Evolutionary conservation across 2,888 invertebrate genomes (phyloP), one percentile per base, ranked within the genome.

Genomic region (Agrotis puta): DNA sequence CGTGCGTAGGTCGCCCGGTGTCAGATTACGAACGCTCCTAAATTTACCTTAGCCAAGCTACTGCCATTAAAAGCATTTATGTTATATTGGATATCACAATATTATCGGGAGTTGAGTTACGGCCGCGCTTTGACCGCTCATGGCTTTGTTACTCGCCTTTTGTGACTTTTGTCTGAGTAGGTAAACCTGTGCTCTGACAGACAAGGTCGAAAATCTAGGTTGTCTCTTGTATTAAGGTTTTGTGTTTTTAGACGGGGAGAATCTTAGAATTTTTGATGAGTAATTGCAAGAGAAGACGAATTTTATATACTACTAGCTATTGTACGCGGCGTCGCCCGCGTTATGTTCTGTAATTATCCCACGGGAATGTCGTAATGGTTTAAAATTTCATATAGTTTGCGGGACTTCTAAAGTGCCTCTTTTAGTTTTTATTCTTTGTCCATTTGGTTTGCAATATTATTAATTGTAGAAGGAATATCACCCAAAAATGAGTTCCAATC

Each of bases 1-100:
- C 84, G 88, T 87, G 91, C 93, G 93, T 92, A 91, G 93, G 92
- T 90, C 90, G 92, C 64, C 54, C 74, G 89, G 94, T 94, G 83
- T 95, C 92, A 75, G 74, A 87, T 95, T 93, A 84, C 94, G 90
- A 93, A 88, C 95, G 93, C 95, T 95, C 95, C 95, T 95, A 95
- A 95, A 95, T 95, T 95, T 95, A 95, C 95, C 94, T 95, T 94
- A 89, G 92, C 87, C 88, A 83, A 88, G 92, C 93, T 93, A 90
- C 93, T 90, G 94, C 93, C 95, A 94, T 94, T 95, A 95, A 95
- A 95, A 95, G 95, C 95, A 92, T 95, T 95, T 94, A 94, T 92
- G 93, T 92, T 93, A 92, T 94, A 94, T 93, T 93, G 92, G 92
- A 92, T 95, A 93, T 93, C 94, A 91, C 90, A 91, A 92, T 92